Evolutionary conservation across 1,140 invertebrate species (phyloP).

Genomic region (Sinonovacula constricta): DNA sequence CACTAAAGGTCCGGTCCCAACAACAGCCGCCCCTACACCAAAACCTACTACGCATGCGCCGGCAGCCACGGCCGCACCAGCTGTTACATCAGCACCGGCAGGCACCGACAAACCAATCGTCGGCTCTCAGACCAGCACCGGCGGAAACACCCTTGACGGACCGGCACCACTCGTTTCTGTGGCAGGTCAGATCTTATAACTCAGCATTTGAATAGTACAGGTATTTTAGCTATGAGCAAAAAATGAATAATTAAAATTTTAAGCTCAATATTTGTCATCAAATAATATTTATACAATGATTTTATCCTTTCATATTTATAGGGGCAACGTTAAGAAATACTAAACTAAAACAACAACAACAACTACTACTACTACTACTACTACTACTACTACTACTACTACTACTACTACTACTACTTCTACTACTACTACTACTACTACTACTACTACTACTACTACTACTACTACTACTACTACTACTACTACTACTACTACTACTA

Average conservation of each 20-base stretch:
- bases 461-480: background rate
- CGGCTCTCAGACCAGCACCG: background rate
- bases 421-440: background rate
- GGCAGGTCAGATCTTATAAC: no score
- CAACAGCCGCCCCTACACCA: background rate
- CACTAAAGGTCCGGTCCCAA: background rate
- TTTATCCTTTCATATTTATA: no score
- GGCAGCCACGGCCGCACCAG: background rate
- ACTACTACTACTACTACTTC: background rate
- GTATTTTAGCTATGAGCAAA: no score
- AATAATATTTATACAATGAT: no score
- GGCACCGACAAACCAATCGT: background rate
- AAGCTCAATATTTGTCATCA: no score
- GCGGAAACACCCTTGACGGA: background rate
- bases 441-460: background rate
- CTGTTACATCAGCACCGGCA: background rate
- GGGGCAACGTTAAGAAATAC: no score
- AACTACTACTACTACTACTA: constrained; percentile 19
- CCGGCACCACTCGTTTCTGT: background rate
- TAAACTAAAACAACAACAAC: constrained; percentile 24
- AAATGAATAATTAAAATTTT: no score
- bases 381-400: constrained; percentile 3
- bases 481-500: background rate
- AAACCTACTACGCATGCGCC: background rate
- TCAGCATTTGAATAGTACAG: no score